These are phyloP conservation scores for Villa cingulata DNA, from an alignment of 2,888 invertebrate species.

Conservation along the genomic window DNA sequence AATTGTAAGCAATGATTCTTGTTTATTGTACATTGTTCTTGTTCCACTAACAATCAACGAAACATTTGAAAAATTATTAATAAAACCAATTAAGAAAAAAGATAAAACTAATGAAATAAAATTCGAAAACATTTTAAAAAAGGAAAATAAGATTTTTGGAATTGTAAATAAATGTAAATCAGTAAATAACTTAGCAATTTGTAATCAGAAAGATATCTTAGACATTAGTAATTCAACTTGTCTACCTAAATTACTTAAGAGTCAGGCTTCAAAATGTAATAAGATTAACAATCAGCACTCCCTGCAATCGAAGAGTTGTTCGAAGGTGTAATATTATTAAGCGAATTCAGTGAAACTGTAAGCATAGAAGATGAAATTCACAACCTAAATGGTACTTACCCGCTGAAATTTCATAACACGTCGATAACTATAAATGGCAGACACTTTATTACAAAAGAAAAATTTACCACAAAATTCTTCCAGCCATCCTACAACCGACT, in stretches of 20 bases:
- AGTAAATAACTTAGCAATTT: slow-evolving; percentile 10
- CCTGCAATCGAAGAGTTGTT: neutral
- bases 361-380: no score
- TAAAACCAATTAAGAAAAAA: slow-evolving; percentile 10
- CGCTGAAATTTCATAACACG: no score
- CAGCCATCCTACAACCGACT: no score
- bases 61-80: slow-evolving; percentile 9
- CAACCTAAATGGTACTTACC: no score
- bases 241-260: slow-evolving; percentile 13
- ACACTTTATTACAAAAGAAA: no score
- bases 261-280: slow-evolving; percentile 9
- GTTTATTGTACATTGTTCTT: slow-evolving; percentile 14
- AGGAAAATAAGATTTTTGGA: slow-evolving; percentile 10
- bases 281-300: slow-evolving; percentile 7
- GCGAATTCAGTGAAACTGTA: no score
- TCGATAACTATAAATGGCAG: no score
- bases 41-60: slow-evolving; percentile 11
- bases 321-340: no score
- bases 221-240: slow-evolving; percentile 11
- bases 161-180: slow-evolving; percentile 9
- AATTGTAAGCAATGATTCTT: slow-evolving; percentile 11
- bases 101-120: slow-evolving; percentile 7
- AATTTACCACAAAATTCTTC: no score
- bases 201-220: slow-evolving; percentile 9
- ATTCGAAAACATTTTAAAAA: slow-evolving; percentile 10